Conservation (phyloP, 2,113 vertebrate genomes). For the Capreolus pygargus region DNA sequence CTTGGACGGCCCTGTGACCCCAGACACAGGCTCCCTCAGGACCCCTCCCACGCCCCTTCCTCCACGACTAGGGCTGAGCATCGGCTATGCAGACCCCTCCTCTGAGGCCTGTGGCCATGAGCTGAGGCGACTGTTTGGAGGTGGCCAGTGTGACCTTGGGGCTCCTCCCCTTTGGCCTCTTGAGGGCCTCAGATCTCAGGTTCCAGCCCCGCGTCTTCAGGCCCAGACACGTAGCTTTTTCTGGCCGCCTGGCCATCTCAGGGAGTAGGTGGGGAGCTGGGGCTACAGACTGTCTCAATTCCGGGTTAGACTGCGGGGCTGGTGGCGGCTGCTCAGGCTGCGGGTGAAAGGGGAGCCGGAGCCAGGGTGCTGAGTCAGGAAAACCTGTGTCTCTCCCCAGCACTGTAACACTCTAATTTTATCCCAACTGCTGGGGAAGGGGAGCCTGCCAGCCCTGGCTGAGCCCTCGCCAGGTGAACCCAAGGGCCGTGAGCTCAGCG, state of each 20-base stretch:
- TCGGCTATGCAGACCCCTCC: neutral
- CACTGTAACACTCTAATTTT: neutral
- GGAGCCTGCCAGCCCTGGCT: neutral
- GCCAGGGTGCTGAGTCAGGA: conserved; percentile 26
- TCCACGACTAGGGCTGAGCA: neutral
- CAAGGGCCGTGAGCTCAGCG: neutral
- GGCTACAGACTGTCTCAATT: neutral
- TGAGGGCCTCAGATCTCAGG: neutral
- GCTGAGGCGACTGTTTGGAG: neutral
- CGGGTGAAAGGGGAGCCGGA: neutral
- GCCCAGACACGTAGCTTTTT: neutral
- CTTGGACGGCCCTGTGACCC: neutral
- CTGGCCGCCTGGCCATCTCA: neutral
- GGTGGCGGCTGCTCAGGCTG: neutral
- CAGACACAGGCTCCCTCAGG: neutral
- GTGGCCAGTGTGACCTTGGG: neutral
- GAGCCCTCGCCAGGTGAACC: neutral
- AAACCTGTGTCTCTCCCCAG: neutral
- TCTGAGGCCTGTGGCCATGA: neutral
- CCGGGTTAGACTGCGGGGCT: neutral
- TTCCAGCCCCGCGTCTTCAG: neutral
- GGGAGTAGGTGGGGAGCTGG: neutral
- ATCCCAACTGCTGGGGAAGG: neutral
- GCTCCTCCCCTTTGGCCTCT: neutral
- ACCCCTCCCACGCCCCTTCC: neutral